phyloP scores from a whole-genome alignment of 1,140 invertebrate species.

The Stegodyphus dumicola region DNA sequence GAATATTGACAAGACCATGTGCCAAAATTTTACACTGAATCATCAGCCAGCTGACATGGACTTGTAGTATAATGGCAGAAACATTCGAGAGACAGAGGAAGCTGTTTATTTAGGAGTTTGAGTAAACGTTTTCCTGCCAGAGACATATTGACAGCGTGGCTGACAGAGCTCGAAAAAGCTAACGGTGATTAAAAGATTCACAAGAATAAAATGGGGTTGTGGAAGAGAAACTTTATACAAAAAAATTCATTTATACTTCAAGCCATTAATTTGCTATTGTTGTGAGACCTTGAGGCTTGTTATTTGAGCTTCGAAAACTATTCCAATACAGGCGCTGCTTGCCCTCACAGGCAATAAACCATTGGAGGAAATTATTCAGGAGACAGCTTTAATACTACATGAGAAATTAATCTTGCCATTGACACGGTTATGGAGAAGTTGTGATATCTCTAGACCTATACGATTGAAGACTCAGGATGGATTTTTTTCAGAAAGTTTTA shows the following conservation, averaged over 20 bases:
- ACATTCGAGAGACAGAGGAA: background rate
- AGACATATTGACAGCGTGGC: background rate
- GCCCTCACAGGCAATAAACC: background rate
- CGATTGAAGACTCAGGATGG: background rate
- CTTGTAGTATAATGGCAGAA: background rate
- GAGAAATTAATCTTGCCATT: constrained; percentile 2
- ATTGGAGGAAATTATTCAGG: background rate
- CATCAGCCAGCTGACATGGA: constrained; percentile 1
- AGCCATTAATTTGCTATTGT: background rate
- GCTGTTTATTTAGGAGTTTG: background rate
- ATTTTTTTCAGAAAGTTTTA: background rate
- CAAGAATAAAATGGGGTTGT: background rate
- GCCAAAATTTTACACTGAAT: background rate
- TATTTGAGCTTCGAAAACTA: background rate
- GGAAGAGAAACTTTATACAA: background rate
- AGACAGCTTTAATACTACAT: constrained; percentile 2
- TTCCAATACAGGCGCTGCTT: background rate
- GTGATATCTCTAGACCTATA: background rate
- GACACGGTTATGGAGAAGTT: background rate
- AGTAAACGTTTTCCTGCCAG: background rate
- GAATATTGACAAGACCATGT: background rate
- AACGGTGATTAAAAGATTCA: background rate
- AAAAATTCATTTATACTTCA: background rate
- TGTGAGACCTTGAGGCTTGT: background rate
- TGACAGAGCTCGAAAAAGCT: background rate